Evolutionary conservation across 2,113 vertebrate genomes (phyloP).

Genomic region (Phalacrocorax aristotelis): DNA sequence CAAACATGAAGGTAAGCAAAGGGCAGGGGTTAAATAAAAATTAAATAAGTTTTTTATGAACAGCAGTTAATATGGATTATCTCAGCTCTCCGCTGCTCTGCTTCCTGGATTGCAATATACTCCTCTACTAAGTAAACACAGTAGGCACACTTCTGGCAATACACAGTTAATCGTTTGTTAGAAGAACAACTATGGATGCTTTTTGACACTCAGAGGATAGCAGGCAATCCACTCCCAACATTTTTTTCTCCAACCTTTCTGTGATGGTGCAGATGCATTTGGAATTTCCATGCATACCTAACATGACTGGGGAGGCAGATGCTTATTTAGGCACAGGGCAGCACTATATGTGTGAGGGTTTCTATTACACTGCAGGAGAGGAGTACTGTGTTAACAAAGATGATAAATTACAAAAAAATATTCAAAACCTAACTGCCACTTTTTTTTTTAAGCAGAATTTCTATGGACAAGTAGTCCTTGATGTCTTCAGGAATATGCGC

Average conservation of each 20-base stretch:
- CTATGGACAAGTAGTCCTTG: background rate
- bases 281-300: background rate
- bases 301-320: background rate
- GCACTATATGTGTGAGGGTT: fast-evolving
- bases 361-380: background rate
- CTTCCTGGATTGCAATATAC: background rate
- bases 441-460: background rate
- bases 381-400: background rate
- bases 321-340: background rate
- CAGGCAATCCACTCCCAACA: background rate
- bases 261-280: background rate
- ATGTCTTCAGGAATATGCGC: background rate
- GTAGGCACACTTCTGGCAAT: background rate
- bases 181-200: background rate
- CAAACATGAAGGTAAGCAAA: background rate
- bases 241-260: background rate
- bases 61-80: background rate
- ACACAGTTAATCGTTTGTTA: background rate
- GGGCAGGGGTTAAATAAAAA: background rate
- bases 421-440: background rate
- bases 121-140: background rate
- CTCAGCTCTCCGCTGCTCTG: background rate
- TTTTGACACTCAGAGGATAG: background rate
- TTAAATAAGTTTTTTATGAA: background rate
- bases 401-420: background rate